A percentile compares a stretch with the other conserved stretches of the same genome.
phyloP scores from a whole-genome alignment of 2,113 vertebrate genomes.

The Limnothrissa miodon region DNA sequence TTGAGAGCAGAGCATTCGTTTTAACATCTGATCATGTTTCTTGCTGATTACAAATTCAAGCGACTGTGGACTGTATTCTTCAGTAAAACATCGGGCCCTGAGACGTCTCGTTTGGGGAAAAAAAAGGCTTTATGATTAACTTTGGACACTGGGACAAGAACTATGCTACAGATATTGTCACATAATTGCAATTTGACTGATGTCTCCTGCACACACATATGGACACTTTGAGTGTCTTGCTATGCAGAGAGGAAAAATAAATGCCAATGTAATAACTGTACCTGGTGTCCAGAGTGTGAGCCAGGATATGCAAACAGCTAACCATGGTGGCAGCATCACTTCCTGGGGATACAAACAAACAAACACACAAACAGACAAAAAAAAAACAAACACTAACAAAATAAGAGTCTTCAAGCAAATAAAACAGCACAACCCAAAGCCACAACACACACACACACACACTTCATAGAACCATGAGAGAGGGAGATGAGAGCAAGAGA shows the following conservation, averaged over 20 bases:
- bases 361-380: conserved; percentile 26
- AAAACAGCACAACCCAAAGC: background rate
- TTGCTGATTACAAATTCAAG: background rate
- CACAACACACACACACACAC: conserved; percentile 23
- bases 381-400: background rate
- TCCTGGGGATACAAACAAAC: conserved; percentile 66
- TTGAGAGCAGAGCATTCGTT: background rate
- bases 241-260: background rate
- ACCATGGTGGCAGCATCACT: conserved; percentile 94
- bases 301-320: conserved; percentile 96
- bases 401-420: background rate
- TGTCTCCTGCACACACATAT: background rate
- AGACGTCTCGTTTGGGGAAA: too few relatives aligned
- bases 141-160: background rate
- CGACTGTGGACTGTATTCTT: background rate
- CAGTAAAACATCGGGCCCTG: too few relatives aligned
- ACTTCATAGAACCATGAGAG: background rate
- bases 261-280: conserved; percentile 50
- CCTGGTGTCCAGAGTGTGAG: conserved; percentile 95
- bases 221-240: background rate
- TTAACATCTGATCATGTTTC: background rate
- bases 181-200: background rate
- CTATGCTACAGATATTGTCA: too few relatives aligned
- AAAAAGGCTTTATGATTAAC: background rate
- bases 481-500: background rate